Base-by-base conservation (phyloP, 1,140 invertebrate species). In the Trachymyrmex septentrionalis region DNA sequence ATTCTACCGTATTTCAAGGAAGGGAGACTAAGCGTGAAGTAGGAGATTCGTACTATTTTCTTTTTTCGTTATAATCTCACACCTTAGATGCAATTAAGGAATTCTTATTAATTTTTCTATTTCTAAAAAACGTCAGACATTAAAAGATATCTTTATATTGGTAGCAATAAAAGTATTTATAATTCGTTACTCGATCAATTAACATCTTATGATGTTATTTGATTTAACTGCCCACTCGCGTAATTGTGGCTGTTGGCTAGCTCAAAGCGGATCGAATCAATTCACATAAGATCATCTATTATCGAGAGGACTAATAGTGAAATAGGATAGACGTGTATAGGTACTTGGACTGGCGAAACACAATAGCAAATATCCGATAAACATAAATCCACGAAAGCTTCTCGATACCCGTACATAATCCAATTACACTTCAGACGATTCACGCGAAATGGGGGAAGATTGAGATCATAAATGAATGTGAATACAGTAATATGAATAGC, bases 11-110 rank as follows among this genome's bases (percentile, higher is more conserved):
- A 50, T 72, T 30, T 64, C 53, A 66, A 12, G 10, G 27, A 38
- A 72, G 63, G 38, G 48, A 78, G 69, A 73, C 66, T 67, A 30
- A 85, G 44, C 21, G 21, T 59, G 57, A 72, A 90, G 66, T 59
- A 34, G 34, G 77, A 90, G 73, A 85, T 90, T 89, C 82, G 81
- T 63, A 55, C 38, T 77, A 24, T 84, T 84, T 61, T 63, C 71
- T 16, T 19, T 61, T 84, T 10, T 84, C 72, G 38, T 27, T 72
- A 24, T 34, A 30, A 61, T 84, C 55, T 63, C 9, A 19, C 38
- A 30, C 61, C 66, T 67, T 3, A 59, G 4, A 34, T 48, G 7
- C n/a, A 34, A 27, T 5, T 6, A 38, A 4, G 12, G 5, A 10
- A n/a, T 38, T 44, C 14, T 0, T 19, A 48, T 84, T 72, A 63